Conservation (phyloP, 37 sponge, comb jelly and placozoan genomes). For the Beroe forskalii region DNA sequence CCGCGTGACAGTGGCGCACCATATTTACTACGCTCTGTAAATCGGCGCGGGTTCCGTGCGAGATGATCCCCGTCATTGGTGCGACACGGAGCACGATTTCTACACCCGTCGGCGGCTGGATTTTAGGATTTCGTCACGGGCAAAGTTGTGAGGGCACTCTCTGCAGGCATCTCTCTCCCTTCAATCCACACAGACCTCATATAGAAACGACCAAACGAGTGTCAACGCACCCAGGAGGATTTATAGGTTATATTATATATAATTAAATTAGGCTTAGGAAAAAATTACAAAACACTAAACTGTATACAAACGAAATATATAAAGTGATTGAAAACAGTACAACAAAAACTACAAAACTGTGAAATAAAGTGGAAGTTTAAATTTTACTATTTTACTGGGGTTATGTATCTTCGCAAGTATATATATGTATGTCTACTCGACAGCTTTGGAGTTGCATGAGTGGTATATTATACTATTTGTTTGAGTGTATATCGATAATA, state of each 20-base stretch:
- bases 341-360: not conserved
- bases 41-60: too few relatives aligned
- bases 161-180: not conserved
- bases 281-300: constrained; percentile 58
- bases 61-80: not conserved
- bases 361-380: not conserved
- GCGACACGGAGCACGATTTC: too few relatives aligned
- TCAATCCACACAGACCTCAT: not conserved
- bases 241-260: constrained; percentile 44
- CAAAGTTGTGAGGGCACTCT: not conserved
- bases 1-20: not conserved
- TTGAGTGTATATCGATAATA: not conserved
- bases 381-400: not conserved
- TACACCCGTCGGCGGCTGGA: too few relatives aligned
- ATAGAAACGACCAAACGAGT: not conserved
- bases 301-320: constrained; percentile 14
- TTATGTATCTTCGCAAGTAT: not conserved
- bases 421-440: too few relatives aligned
- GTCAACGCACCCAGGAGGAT: not conserved
- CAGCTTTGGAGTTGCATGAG: not conserved
- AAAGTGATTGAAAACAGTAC: not conserved
- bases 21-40: not conserved
- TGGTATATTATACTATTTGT: too few relatives aligned
- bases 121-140: too few relatives aligned
- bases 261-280: constrained; percentile 38